Percentiles rank a stretch among this genome's conserved stretches.
Evolutionary conservation across 2,888 invertebrate species (phyloP).

Genomic region (Mythimna loreyi): DNA sequence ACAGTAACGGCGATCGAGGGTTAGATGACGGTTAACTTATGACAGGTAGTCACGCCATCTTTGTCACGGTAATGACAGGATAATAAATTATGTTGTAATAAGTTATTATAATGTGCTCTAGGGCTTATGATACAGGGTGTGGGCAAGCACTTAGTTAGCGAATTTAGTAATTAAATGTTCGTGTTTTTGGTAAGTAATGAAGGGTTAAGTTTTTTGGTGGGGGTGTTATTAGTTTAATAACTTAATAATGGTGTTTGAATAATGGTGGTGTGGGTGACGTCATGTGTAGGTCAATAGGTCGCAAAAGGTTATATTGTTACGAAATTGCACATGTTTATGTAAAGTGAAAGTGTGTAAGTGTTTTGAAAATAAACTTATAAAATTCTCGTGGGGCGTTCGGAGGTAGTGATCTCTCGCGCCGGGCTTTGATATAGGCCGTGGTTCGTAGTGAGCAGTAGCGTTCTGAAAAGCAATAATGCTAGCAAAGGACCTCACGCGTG

Average conservation of each 20-base stretch:
- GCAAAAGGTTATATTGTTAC: background rate
- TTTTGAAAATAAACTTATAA: too few relatives aligned
- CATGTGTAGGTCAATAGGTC: constrained; percentile 24
- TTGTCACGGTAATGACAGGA: constrained; percentile 89
- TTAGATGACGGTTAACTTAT: constrained; percentile 85
- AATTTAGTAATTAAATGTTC: constrained; percentile 82
- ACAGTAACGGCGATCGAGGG: constrained; percentile 72
- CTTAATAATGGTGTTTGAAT: constrained; percentile 13
- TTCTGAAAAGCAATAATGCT: too few relatives aligned
- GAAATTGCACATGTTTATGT: background rate
- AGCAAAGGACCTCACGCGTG: too few relatives aligned
- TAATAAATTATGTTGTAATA: constrained; percentile 90
- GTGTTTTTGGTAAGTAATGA: constrained; percentile 74
- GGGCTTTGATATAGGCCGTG: too few relatives aligned
- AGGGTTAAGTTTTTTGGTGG: constrained; percentile 76
- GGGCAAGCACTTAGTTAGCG: constrained; percentile 83
- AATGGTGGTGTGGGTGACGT: constrained; percentile 26
- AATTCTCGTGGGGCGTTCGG: too few relatives aligned
- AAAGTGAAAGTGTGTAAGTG: background rate
- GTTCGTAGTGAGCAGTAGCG: too few relatives aligned
- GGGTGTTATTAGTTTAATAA: constrained; percentile 53
- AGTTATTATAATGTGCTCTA: constrained; percentile 88
- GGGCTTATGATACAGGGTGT: constrained; percentile 81
- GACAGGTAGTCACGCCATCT: constrained; percentile 85
- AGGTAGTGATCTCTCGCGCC: too few relatives aligned